These are phyloP conservation scores for Rotaria sp. DNA, from an alignment of 2,888 invertebrate genomes.

Conservation along the genomic window DNA sequence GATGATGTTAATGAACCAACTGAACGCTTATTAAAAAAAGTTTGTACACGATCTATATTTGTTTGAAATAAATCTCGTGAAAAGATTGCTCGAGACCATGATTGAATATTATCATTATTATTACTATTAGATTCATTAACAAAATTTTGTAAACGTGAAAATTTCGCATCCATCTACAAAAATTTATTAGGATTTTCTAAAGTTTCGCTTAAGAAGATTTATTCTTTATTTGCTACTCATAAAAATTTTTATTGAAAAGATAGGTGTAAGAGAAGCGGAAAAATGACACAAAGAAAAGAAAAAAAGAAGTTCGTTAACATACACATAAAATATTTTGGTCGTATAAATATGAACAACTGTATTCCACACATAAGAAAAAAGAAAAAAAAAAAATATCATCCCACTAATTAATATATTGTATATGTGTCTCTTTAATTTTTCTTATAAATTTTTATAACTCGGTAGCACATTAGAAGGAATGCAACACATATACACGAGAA, in stretches of 20 bases:
- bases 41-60: neutral
- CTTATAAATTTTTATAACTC: neutral
- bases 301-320: neutral
- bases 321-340: slow-evolving; percentile 11
- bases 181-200: neutral
- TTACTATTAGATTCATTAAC: neutral
- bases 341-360: slow-evolving; percentile 8
- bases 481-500: neutral
- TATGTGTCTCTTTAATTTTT: neutral
- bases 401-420: neutral
- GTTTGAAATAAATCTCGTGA: neutral
- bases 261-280: neutral
- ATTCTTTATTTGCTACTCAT: neutral
- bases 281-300: neutral
- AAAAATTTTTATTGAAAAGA: slow-evolving; percentile 22
- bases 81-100: neutral
- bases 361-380: neutral
- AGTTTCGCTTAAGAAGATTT: neutral
- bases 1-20: neutral
- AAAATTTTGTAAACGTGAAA: neutral
- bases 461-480: neutral
- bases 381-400: neutral
- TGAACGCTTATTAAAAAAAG: neutral
- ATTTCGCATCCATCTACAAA: neutral
- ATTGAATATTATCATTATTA: neutral